phyloP scores from a whole-genome alignment of 1,140 invertebrate genomes.

The Amyelois transitella region DNA sequence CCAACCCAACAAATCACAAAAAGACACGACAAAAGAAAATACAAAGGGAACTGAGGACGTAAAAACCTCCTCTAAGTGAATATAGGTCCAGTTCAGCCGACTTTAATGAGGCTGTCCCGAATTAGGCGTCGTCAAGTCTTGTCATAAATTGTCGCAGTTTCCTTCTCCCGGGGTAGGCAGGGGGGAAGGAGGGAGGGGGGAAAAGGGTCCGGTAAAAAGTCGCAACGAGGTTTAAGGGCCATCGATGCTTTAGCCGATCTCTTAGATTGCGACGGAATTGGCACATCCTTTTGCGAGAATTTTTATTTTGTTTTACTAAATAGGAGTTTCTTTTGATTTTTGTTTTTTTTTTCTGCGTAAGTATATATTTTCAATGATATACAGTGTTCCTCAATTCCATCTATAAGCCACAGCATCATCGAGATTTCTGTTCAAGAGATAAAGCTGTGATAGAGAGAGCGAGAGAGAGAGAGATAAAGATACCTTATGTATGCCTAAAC shows the following conservation, averaged over 20 bases:
- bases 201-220: conserved; percentile 38
- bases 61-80: conserved; percentile 55
- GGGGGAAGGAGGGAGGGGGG: conserved; percentile 5
- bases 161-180: conserved; percentile 9
- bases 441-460: too few species aligned
- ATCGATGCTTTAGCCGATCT: conserved; percentile 27
- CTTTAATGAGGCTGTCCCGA: conserved; percentile 56
- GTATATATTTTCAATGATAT: too few species aligned
- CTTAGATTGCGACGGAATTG: conserved; percentile 26
- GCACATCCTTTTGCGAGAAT: background rate
- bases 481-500: too few species aligned
- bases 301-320: background rate
- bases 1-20: conserved; percentile 3
- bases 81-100: conserved; percentile 46
- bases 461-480: too few species aligned
- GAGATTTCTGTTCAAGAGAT: too few species aligned
- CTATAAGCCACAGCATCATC: too few species aligned
- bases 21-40: conserved; percentile 12
- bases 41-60: background rate
- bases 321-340: background rate
- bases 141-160: conserved; percentile 64
- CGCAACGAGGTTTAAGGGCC: conserved; percentile 28
- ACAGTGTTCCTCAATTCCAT: too few species aligned
- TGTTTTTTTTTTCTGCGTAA: too few species aligned
- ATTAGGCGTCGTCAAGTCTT: conserved; percentile 52